Percentiles rank a stretch among this genome's conserved stretches.
Conservation (phyloP, 2,888 invertebrate species). For the Caenorhabditis plicata region DNA sequence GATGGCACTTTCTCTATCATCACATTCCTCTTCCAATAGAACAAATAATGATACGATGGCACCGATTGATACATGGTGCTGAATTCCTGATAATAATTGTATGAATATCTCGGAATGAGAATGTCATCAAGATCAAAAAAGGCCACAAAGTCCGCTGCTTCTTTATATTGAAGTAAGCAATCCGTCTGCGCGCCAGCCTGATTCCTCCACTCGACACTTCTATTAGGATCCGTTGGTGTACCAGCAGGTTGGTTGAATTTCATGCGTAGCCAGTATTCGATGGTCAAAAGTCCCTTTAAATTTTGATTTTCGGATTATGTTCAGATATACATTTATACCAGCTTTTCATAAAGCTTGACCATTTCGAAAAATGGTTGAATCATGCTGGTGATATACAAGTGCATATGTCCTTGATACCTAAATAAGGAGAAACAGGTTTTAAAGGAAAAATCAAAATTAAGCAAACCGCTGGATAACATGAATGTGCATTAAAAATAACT, state of each 20-base stretch:
- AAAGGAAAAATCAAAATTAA: too few relatives aligned
- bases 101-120: conserved; percentile 32
- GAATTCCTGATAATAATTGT: conserved; percentile 30
- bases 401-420: conserved; percentile 39
- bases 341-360: conserved; percentile 30
- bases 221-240: conserved; percentile 16
- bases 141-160: conserved; percentile 35
- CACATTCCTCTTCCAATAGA: conserved; percentile 21
- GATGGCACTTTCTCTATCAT: conserved; percentile 6
- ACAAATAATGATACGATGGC: conserved; percentile 15
- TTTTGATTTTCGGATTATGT: background rate
- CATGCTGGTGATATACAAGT: conserved; percentile 38
- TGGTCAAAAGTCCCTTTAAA: conserved; percentile 30
- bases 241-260: conserved; percentile 20
- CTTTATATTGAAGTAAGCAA: conserved; percentile 41
- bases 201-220: conserved; percentile 40
- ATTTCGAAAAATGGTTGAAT: conserved; percentile 28
- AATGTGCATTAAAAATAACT: conserved; percentile 33
- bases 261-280: conserved; percentile 39
- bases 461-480: conserved; percentile 32
- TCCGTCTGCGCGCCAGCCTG: conserved; percentile 44
- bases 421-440: too few relatives aligned
- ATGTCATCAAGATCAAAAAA: conserved; percentile 46
- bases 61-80: conserved; percentile 10
- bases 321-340: background rate